Evolutionary conservation across 2,888 invertebrate species (phyloP).

Genomic region (Autographa pulchrina): DNA sequence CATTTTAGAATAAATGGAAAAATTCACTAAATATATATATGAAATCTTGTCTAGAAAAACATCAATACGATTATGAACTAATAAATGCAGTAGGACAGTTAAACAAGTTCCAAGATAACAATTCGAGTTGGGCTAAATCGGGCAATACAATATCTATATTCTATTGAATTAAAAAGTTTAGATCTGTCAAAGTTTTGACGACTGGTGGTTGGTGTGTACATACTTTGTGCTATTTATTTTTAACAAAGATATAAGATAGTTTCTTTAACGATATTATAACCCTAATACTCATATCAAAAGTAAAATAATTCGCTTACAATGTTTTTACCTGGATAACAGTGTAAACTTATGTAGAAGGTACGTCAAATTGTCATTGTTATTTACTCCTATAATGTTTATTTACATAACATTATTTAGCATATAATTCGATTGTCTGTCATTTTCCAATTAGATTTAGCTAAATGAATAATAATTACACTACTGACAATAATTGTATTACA

Average conservation of each 20-base stretch:
- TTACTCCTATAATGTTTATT: slow-evolving; percentile 40
- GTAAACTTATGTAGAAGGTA: slow-evolving; percentile 19
- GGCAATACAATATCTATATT: background rate
- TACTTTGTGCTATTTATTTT: slow-evolving; percentile 7
- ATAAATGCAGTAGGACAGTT: too few species aligned
- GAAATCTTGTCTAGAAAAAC: too few species aligned
- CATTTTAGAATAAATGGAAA: too few species aligned
- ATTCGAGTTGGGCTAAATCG: background rate
- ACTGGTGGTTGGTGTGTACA: background rate
- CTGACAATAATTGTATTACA: background rate
- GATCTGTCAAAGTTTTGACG: slow-evolving; percentile 7
- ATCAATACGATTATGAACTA: too few species aligned
- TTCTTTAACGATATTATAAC: slow-evolving; percentile 19
- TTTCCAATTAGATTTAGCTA: background rate
- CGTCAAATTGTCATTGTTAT: slow-evolving; percentile 31
- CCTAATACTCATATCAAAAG: background rate
- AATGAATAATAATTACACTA: background rate
- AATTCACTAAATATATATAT: too few species aligned
- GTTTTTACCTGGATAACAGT: slow-evolving; percentile 30
- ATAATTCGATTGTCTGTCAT: slow-evolving; percentile 16
- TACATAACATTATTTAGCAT: slow-evolving; percentile 35
- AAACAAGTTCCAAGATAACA: too few species aligned
- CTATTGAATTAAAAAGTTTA: background rate
- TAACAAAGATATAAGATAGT: background rate
- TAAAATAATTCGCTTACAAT: slow-evolving; percentile 18